Evolutionary conservation across 2,797 vertebrate genomes (phyloP).

Genomic region (Sebastes steindachneri): DNA sequence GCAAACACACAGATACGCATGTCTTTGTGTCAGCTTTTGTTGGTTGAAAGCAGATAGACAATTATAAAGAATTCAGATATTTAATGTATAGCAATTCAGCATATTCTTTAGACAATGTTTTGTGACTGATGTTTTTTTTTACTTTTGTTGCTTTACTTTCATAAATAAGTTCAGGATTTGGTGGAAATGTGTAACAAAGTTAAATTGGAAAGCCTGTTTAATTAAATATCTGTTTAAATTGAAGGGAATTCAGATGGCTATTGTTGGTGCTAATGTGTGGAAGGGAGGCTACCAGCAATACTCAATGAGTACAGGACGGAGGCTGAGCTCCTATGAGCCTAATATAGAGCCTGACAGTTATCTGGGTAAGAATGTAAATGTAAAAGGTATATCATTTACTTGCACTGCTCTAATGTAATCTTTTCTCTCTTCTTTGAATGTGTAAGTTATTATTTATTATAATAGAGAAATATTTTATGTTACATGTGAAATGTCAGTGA

Average conservation of each 20-base stretch:
- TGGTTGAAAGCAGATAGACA: neutral
- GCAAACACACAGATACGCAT: neutral
- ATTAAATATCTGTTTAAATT: neutral
- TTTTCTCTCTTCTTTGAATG: neutral
- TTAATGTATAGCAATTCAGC: neutral
- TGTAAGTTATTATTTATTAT: neutral
- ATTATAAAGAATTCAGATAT: neutral
- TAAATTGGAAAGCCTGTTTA: neutral
- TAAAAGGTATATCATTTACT: neutral
- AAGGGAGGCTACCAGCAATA: constrained; percentile 71
- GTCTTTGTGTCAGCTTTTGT: neutral
- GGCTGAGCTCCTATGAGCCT: neutral
- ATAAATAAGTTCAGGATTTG: neutral
- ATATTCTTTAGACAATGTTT: neutral
- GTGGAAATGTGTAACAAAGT: neutral
- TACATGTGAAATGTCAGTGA: neutral
- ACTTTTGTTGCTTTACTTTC: neutral
- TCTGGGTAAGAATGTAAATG: constrained; percentile 64
- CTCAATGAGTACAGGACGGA: rapidly evolving
- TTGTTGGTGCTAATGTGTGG: constrained; percentile 80
- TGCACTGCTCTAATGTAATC: neutral
- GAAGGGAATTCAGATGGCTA: constrained; percentile 50
- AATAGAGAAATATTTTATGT: neutral
- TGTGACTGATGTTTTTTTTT: neutral
- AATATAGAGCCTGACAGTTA: constrained; percentile 69